These are phyloP conservation scores for Agrotis clavis DNA, from an alignment of 2,888 invertebrate species.

Conservation along the genomic window DNA sequence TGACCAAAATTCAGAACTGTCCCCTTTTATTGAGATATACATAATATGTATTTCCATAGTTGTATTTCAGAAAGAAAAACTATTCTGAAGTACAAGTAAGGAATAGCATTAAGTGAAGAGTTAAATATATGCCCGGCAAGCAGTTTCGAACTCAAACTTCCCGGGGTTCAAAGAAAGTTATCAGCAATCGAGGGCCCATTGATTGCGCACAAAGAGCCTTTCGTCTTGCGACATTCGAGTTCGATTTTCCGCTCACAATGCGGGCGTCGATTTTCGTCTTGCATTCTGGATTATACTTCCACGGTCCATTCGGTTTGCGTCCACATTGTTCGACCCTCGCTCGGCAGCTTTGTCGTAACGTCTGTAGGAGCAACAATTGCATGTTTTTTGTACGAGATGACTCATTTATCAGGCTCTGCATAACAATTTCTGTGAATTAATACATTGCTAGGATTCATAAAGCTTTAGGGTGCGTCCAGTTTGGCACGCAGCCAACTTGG, in stretches of 20 bases:
- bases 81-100: conserved; percentile 31
- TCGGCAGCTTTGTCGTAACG: conserved; percentile 67
- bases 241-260: conserved; percentile 88
- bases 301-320: conserved; percentile 79
- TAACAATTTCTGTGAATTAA: conserved; percentile 82
- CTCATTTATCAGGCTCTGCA: conserved; percentile 75
- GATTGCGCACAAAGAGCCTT: conserved; percentile 88
- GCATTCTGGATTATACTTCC: conserved; percentile 84
- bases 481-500: conserved; percentile 83
- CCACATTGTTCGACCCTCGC: conserved; percentile 75
- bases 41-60: conserved; percentile 28
- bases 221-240: conserved; percentile 87
- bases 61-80: conserved; percentile 36
- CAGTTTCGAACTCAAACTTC: conserved; percentile 80
- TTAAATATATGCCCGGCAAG: conserved; percentile 71
- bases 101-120: conserved; percentile 56
- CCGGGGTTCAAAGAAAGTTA: conserved; percentile 86
- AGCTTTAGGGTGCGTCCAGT: conserved; percentile 81
- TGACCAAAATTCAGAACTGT: conserved; percentile 71
- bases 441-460: conserved; percentile 84
- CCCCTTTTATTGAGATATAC: conserved; percentile 31
- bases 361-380: conserved; percentile 50
- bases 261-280: conserved; percentile 86
- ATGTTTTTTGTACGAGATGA: conserved; percentile 60
- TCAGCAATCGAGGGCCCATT: conserved; percentile 88